A percentile compares a stretch with the other conserved stretches of the same genome.
Evolutionary conservation across 2,113 vertebrate species (phyloP).

Genomic region (Carassius gibelio): DNA sequence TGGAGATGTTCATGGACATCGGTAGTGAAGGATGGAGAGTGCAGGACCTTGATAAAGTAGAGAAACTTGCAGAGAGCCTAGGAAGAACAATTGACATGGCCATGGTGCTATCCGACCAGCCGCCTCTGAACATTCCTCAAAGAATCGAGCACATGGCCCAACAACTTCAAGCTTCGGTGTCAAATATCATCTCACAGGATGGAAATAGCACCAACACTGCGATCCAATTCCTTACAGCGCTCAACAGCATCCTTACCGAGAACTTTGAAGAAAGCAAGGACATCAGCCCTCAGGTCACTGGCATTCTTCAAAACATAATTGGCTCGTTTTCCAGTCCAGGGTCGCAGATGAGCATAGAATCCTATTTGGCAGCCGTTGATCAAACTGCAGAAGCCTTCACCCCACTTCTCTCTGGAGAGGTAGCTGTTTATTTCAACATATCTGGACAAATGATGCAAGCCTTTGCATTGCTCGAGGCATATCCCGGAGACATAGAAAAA

Average conservation of each 20-base stretch:
- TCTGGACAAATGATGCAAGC: constrained; percentile 56
- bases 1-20: constrained; percentile 43
- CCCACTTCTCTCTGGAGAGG: constrained; percentile 49
- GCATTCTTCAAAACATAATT: constrained; percentile 49
- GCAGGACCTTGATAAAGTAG: constrained; percentile 12
- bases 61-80: constrained; percentile 40
- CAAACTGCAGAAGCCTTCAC: constrained; percentile 43
- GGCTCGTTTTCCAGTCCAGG: constrained; percentile 26
- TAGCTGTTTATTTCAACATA: constrained; percentile 54
- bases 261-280: constrained; percentile 44
- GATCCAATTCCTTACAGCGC: constrained; percentile 32
- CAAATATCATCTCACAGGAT: constrained; percentile 12
- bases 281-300: constrained; percentile 24
- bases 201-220: constrained; percentile 33
- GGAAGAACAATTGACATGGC: constrained; percentile 41
- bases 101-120: constrained; percentile 43
- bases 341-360: constrained; percentile 26
- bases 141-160: constrained; percentile 44
- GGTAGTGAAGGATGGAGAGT: constrained; percentile 25
- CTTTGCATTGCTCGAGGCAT: constrained; percentile 45
- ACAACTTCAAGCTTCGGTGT: constrained; percentile 39
- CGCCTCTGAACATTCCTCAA: constrained; percentile 43
- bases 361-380: constrained; percentile 52
- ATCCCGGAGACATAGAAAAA: constrained; percentile 50
- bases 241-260: constrained; percentile 51